These are phyloP conservation scores for Scaptomyza pallida DNA, from an alignment of 1,140 invertebrate genomes.

Conservation along the genomic window DNA sequence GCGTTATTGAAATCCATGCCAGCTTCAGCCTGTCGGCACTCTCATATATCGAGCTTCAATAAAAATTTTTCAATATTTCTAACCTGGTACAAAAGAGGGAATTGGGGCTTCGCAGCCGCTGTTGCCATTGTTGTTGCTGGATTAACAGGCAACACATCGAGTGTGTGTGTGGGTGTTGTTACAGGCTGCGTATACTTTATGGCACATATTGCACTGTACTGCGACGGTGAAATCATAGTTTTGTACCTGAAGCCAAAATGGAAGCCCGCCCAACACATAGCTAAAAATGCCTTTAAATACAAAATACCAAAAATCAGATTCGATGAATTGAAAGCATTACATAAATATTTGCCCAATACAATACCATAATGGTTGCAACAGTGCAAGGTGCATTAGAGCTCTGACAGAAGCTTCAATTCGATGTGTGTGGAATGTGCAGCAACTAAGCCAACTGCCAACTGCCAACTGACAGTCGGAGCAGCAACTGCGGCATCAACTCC, in stretches of 20 bases:
- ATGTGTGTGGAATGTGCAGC: neutral
- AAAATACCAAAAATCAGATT: constrained; percentile 52
- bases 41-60: constrained; percentile 69
- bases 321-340: constrained; percentile 35
- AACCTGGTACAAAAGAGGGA: constrained; percentile 43
- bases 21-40: constrained; percentile 30
- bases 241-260: constrained; percentile 7
- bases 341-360: constrained; percentile 71
- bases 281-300: constrained; percentile 57
- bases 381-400: constrained; percentile 37
- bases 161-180: constrained; percentile 20
- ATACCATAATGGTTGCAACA: constrained; percentile 12
- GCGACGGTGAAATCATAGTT: constrained; percentile 23
- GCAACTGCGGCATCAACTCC: too few species aligned
- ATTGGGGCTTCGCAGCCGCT: constrained; percentile 1
- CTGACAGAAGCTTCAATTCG: constrained; percentile 17
- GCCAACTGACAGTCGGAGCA: neutral
- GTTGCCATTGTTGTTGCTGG: constrained; percentile 59
- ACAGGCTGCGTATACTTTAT: constrained; percentile 42
- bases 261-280: constrained; percentile 2
- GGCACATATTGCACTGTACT: constrained; percentile 38
- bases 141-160: constrained; percentile 54
- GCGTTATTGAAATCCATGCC: constrained; percentile 11
- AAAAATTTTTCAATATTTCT: constrained; percentile 76
- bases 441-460: constrained; percentile 14